Conservation (phyloP, 2,888 invertebrate species). For the Acrobasis suavella region DNA sequence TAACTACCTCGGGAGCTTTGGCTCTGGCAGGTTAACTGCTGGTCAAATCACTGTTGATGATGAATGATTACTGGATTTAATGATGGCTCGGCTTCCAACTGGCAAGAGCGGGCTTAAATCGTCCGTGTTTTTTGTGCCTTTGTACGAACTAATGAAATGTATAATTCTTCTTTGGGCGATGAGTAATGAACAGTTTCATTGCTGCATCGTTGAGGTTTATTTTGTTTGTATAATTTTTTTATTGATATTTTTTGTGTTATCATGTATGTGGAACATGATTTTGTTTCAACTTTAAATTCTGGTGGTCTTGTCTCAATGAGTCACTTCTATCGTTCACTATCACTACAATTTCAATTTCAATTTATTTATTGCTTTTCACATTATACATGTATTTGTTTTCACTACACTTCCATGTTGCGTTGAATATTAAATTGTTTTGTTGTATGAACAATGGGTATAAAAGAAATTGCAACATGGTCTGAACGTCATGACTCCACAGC, state of each 20-base stretch:
- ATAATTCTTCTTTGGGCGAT: conserved; percentile 52
- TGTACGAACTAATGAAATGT: conserved; percentile 58
- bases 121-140: conserved; percentile 43
- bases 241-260: conserved; percentile 36
- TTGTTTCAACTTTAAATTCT: no score
- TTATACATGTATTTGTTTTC: no score
- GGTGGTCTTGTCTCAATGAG: no score
- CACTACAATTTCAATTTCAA: no score
- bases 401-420: no score
- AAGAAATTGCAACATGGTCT: no score
- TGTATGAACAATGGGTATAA: no score
- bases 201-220: conserved; percentile 33
- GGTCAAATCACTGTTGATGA: conserved; percentile 75
- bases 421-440: no score
- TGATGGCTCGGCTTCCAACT: conserved; percentile 69
- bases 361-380: no score
- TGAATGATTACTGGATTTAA: conserved; percentile 79
- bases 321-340: no score
- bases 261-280: background rate
- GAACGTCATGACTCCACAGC: no score
- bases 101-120: conserved; percentile 57
- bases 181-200: conserved; percentile 44
- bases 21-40: conserved; percentile 64
- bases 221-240: conserved; percentile 31
- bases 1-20: conserved; percentile 64